Base-by-base conservation (phyloP, 2,113 vertebrate species). In the Ictalurus furcatus region DNA sequence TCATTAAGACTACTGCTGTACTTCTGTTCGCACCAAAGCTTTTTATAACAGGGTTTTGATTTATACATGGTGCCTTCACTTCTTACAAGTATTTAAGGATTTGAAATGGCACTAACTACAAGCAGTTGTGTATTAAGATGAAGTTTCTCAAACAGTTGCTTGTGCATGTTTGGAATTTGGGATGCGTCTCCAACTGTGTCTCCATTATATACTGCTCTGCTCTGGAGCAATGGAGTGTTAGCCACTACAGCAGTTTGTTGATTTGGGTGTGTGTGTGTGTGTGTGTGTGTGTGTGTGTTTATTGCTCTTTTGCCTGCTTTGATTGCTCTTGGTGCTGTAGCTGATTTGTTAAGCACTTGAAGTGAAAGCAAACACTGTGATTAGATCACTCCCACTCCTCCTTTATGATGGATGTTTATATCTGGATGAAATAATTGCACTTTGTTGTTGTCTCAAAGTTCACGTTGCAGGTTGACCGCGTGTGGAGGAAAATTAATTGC, bases 401-500 rank as follows among this genome's bases (percentile, higher is more conserved):
- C 58, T 28, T 54, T 82, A 44, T 90, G 87, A 56, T 79, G 85
- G 65, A 71, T 87, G 84, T 84, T 84, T 89, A 67, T 84, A 34
- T 71, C 85, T 87, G 79, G n/a, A 2, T 84, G 30, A 78, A 81
- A 73, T 89, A 84, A 87, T 81, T 81, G 65, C 28, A 17, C 30
- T 61, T 87, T 89, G 78, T 79, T 87, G 81, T 91, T 76, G 71
- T 74, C 74, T 40, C 37, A 65, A 19, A 88, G 82, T 83, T 84
- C 82, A 85, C 14, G n/a, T 85, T 44, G 8, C 13, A 59, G 76
- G 79, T 84, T 90, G 74, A 89, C 89, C 74, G 25, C 71, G 21
- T 56, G 63, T 87, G 21, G 88, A 85, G 61, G 7, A 85, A 85
- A 86, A 89, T 85, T 73, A 87, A 89, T 85, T 54, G 71, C 83